These are phyloP conservation scores for Steatocranus sp. DNA, from an alignment of 2,797 vertebrate genomes.

Conservation along the genomic window DNA sequence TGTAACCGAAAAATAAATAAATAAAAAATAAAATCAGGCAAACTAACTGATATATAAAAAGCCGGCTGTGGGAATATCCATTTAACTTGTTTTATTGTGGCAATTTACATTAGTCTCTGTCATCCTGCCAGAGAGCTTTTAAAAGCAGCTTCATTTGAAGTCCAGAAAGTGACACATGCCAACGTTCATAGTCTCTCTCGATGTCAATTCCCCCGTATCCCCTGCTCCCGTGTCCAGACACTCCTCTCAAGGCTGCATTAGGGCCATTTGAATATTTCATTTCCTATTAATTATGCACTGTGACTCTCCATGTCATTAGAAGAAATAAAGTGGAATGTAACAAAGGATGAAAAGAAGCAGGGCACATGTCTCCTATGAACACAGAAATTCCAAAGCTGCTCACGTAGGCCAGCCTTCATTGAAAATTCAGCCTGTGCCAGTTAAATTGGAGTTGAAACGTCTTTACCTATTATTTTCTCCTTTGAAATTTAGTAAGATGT, in stretches of 20 bases:
- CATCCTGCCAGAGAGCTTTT: conserved; percentile 85
- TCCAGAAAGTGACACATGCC: conserved; percentile 95
- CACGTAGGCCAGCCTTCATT: conserved; percentile 92
- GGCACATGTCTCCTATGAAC: conserved; percentile 88
- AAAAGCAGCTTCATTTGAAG: conserved; percentile 84
- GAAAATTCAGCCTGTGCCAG: conserved; percentile 88
- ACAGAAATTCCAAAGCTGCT: conserved; percentile 92
- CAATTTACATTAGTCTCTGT: conserved; percentile 76
- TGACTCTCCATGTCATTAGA: conserved; percentile 99
- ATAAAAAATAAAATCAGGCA: background rate
- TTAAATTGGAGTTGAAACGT: conserved; percentile 93
- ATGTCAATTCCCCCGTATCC: conserved; percentile 85
- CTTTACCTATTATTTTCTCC: conserved; percentile 89
- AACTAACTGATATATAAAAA: conserved; percentile 66
- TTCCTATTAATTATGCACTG: conserved; percentile 99
- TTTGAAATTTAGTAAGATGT: conserved; percentile 84
- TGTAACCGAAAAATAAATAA: background rate
- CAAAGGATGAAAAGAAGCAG: conserved; percentile 99
- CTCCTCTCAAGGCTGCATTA: conserved; percentile 98
- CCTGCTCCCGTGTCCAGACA: conserved; percentile 88
- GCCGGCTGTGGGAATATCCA: conserved; percentile 61
- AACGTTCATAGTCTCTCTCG: conserved; percentile 83
- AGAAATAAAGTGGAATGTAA: conserved; percentile 97
- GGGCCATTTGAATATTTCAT: conserved; percentile 99
- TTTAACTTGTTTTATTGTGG: conserved; percentile 80